phyloP scores from a whole-genome alignment of 2,888 invertebrate species.

The Cataglyphis albicans region DNA sequence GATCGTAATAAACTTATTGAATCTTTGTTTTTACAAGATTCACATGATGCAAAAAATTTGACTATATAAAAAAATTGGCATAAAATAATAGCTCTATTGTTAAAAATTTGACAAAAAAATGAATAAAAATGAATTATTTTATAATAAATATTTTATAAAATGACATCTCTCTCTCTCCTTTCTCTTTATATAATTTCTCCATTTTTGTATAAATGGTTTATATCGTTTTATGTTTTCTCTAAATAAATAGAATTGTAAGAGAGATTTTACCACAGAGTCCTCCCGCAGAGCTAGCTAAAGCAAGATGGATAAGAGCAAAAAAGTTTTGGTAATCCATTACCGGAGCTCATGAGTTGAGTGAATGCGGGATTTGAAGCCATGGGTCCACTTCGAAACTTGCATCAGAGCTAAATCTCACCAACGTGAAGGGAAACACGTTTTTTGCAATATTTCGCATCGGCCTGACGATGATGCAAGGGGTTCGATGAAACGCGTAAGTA shows the following conservation, averaged over 20 bases:
- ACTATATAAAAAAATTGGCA: not conserved
- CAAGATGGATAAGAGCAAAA: conserved; percentile 67
- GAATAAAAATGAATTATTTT: not conserved
- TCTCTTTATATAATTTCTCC: too few relatives aligned
- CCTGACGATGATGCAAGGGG: conserved; percentile 2
- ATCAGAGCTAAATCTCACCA: conserved; percentile 80
- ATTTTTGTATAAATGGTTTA: not conserved
- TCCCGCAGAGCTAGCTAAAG: not conserved
- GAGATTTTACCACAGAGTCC: not conserved
- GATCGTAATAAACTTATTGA: conserved; percentile 58
- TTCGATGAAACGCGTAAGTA: conserved; percentile 43
- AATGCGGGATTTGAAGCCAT: conserved; percentile 64
- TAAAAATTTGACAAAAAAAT: not conserved
- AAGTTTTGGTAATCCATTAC: conserved; percentile 73
- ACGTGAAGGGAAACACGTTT: conserved; percentile 62
- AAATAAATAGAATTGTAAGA: not conserved
- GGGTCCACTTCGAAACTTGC: conserved; percentile 72
- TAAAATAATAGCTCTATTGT: not conserved
- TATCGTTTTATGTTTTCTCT: not conserved
- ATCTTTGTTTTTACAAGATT: not conserved
- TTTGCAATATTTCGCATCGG: conserved; percentile 19
- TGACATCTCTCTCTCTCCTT: too few relatives aligned
- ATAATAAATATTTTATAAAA: not conserved
- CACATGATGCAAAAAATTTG: not conserved
- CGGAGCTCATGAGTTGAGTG: conserved; percentile 56